Percentiles rank a stretch among this genome's conserved stretches.
phyloP scores from a whole-genome alignment of 2,113 vertebrate genomes.

The Sciurus niger region DNA sequence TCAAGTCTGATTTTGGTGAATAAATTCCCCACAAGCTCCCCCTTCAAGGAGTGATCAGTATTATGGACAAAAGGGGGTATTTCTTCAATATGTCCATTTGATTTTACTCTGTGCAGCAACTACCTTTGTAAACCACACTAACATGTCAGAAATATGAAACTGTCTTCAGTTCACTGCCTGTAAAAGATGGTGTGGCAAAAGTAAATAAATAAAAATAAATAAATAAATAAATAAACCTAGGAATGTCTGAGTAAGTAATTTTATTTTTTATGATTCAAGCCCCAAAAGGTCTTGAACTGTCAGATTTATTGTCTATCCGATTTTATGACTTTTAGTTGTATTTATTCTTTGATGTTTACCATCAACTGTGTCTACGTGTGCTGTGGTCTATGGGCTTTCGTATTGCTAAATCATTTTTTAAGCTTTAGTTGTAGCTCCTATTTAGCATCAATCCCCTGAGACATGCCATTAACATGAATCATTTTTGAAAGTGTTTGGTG shows the following conservation, averaged over 20 bases:
- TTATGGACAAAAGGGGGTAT: conserved; percentile 47
- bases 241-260: conserved; percentile 89
- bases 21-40: not conserved
- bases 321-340: conserved; percentile 90
- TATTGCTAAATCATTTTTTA: conserved; percentile 91
- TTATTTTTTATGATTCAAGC: conserved; percentile 88
- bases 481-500: conserved; percentile 87
- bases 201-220: conserved; percentile 33
- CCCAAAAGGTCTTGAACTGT: conserved; percentile 90
- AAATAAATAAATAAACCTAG: conserved; percentile 82
- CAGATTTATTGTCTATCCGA: conserved; percentile 90
- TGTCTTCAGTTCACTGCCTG: conserved; percentile 80
- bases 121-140: conserved; percentile 77
- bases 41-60: conserved; percentile 68
- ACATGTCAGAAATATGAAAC: conserved; percentile 85
- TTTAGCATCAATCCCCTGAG: conserved; percentile 90
- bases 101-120: conserved; percentile 77
- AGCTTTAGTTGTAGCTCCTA: conserved; percentile 90
- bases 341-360: conserved; percentile 91
- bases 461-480: conserved; percentile 92
- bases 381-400: conserved; percentile 86
- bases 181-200: conserved; percentile 82
- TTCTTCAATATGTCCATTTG: conserved; percentile 80
- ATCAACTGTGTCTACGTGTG: conserved; percentile 84
- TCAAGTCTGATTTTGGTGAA: conserved; percentile 65